phyloP scores from a whole-genome alignment of 1,140 invertebrate species.

The Caenorhabditis elegans region DNA sequence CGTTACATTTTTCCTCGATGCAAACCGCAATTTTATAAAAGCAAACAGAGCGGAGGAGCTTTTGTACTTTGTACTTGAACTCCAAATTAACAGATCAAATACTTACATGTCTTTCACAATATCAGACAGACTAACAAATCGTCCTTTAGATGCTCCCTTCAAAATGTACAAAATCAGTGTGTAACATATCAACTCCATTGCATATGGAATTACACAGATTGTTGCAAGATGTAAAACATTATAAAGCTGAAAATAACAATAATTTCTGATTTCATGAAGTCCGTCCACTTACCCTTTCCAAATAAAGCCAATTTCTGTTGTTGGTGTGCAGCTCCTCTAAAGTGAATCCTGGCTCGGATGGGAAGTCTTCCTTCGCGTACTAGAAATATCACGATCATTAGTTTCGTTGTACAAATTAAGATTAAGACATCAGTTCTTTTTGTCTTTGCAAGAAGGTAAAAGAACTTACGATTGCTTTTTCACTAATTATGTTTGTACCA shows the following conservation, averaged over 20 bases:
- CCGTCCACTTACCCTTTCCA: not conserved
- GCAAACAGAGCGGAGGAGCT: no score
- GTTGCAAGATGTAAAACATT: constrained; percentile 40
- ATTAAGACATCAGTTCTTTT: no score
- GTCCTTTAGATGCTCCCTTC: constrained; percentile 13
- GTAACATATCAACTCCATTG: constrained; percentile 40
- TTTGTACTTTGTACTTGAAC: no score
- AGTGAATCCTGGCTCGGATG: constrained; percentile 4
- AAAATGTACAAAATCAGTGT: constrained; percentile 40
- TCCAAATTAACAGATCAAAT: no score
- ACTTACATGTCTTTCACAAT: not conserved
- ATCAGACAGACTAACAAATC: constrained; percentile 6
- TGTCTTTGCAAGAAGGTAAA: no score
- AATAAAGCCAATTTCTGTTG: constrained; percentile 15
- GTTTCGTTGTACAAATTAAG: no score
- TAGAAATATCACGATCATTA: no score
- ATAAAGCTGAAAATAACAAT: constrained; percentile 9
- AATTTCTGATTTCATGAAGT: not conserved
- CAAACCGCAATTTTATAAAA: no score
- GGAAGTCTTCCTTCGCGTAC: not conserved
- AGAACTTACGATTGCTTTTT: no score
- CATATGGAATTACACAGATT: constrained; percentile 39
- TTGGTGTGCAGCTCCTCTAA: not conserved
- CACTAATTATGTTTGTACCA: no score
- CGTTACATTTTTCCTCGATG: no score